Percentiles rank a stretch among this genome's conserved stretches.
Evolutionary conservation across 2,888 invertebrate species (phyloP).

Genomic region (Spodoptera picta): DNA sequence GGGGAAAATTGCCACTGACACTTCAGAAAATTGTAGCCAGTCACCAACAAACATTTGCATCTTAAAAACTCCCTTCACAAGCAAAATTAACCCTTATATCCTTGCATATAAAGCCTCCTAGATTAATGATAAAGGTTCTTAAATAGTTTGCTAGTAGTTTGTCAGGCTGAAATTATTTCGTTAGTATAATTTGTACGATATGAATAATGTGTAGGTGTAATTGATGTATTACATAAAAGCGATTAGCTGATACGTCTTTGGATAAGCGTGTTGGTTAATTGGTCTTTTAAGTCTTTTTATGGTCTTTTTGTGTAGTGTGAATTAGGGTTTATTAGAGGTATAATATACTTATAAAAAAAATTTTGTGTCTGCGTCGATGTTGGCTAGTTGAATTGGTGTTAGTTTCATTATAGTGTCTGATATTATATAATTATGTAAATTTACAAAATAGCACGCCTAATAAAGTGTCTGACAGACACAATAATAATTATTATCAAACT

Average conservation of each 20-base stretch:
- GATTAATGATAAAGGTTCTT: constrained; percentile 22
- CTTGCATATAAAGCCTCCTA: neutral
- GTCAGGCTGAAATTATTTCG: constrained; percentile 52
- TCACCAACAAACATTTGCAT: constrained; percentile 47
- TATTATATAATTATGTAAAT: too few relatives aligned
- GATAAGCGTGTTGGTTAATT: constrained; percentile 16
- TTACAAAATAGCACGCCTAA: too few relatives aligned
- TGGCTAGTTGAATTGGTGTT: too few relatives aligned
- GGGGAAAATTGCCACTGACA: constrained; percentile 62
- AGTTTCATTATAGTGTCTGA: too few relatives aligned
- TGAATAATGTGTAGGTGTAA: constrained; percentile 47
- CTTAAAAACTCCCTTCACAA: neutral
- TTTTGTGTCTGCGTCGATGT: too few relatives aligned
- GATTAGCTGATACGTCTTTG: constrained; percentile 29
- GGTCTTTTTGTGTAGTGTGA: neutral
- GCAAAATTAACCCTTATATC: constrained; percentile 18
- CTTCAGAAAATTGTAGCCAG: constrained; percentile 62
- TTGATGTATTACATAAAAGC: constrained; percentile 34
- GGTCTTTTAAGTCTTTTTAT: constrained; percentile 14
- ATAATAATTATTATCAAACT: too few relatives aligned
- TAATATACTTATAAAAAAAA: too few relatives aligned
- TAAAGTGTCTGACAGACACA: too few relatives aligned
- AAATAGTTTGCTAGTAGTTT: constrained; percentile 41
- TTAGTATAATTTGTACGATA: constrained; percentile 50
- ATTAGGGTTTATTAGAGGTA: too few relatives aligned